Base-by-base conservation (phyloP, 2,888 invertebrate genomes). In the Schrankia costaestrigalis region DNA sequence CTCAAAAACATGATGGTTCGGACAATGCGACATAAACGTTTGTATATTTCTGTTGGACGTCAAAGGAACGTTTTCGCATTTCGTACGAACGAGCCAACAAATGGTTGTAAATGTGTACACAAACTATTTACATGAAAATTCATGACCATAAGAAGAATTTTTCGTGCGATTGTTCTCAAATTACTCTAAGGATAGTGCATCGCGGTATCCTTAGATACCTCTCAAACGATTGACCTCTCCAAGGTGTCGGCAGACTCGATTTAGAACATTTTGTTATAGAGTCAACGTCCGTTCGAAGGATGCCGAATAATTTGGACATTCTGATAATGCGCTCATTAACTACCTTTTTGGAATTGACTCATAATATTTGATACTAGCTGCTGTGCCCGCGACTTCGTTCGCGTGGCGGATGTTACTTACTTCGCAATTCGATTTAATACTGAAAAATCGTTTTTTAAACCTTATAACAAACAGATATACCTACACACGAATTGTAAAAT, bases 1-100 rank as follows among this genome's bases (percentile, higher is more conserved):
- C 62, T 64, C 50, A 62, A 63, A 67, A 71, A 64, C 63, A 64
- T 63, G 62, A 58, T 35, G 46, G 37, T 34, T 40, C 43, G 66
- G 63, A 84, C 82, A 84, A 84, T 82, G 65, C 71, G 42, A 72
- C 80, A 83, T 84, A 83, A 83, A 81, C 53, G 67, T 71, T 75
- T 71, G 67, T 66, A 65, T 69, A 64, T 65, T 71, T 68, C 69
- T 70, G 62, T 56, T 56, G 50, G 53, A 55, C 64, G 54, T 69
- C 64, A 64, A 72, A 71, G 68, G 66, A 71, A 67, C 69, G 70
- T 80, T 79, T 71, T 72, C 67, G 56, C 64, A 62, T 68, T 68
- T 59, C 49, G 62, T 56, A 54, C 45, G 55, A 50, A 69, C 53
- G 54, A 55, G 45, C 51, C 61, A 70, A 79, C 78, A 80, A 80